Evolutionary conservation across 2,888 invertebrate species (phyloP), one percentile per base, ranked within the genome.

Genomic region (Stenodera caucasica): DNA sequence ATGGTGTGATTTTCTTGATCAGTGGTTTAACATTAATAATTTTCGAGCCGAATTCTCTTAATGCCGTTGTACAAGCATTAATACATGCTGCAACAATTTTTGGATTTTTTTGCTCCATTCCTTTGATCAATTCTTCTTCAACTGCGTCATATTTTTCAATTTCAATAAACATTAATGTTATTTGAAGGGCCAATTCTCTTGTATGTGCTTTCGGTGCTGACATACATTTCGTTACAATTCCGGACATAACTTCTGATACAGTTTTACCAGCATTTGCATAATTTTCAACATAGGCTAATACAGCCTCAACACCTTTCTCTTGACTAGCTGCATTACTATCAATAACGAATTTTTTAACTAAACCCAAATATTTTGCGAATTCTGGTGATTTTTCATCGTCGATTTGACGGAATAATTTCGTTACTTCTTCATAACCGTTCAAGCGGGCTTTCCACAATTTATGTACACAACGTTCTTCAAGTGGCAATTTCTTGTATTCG

Each of bases 401-500:
- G 69, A 94, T 89, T 75, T 90, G 89, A 67, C 89, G 87, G 80
- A 98, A 97, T 14, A 92, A 83, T 78, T 94, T 96, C 7, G 90
- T 87, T 0, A 94, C 92, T 79, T 96, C 96, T 80, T 97, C 96
- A 73, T 97, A 98, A 0, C 97, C 98, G 68, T 90, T 90, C 1
- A 96, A 86, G 67, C 98, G 86, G 4, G 97, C 98, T 81, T 97
- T 97, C 98, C 98, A 98, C 58, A 91, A 82, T 83, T 97, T 98
- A 80, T 98, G 97, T 14, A 91, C 88, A 79, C 94, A 94, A 78
- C 93, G 88, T 60, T 98, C 97, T 68, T 98, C 97, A 50, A 94
- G 84, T 0, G 94, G 88, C 65, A 94, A 81, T 81, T 94, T 94
- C 72, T 90, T 89, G 77, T 90, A 94, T 81, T 94, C 93, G 67